A percentile compares a stretch with the other conserved stretches of the same genome.
These are phyloP conservation scores for Odontocolon sp. DNA, from an alignment of 2,888 invertebrate genomes.

Conservation along the genomic window DNA sequence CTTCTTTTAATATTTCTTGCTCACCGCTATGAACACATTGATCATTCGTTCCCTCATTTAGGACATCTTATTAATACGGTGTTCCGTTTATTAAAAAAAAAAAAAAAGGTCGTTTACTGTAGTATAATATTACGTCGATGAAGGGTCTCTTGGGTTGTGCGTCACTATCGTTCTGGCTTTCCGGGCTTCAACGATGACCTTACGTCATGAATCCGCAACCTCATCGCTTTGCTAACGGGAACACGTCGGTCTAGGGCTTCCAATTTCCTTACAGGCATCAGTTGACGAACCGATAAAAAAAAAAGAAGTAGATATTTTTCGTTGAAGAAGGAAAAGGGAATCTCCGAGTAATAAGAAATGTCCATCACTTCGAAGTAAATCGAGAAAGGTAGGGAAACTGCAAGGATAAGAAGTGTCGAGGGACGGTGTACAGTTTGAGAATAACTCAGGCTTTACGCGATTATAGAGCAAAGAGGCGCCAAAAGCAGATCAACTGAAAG, in stretches of 20 bases:
- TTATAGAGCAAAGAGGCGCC: too few species aligned
- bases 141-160: background rate
- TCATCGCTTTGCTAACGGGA: constrained; percentile 38
- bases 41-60: background rate
- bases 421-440: too few species aligned
- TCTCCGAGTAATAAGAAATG: too few species aligned
- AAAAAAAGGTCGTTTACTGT: background rate
- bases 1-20: constrained; percentile 18
- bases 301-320: too few species aligned
- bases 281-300: background rate
- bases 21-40: too few species aligned
- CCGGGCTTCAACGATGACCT: constrained; percentile 43
- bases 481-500: too few species aligned
- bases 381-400: too few species aligned
- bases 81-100: constrained; percentile 13
- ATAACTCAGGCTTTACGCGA: too few species aligned
- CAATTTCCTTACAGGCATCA: constrained; percentile 27
- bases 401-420: too few species aligned
- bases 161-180: constrained; percentile 16
- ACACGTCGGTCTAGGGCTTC: constrained; percentile 42
- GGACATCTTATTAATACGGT: constrained; percentile 31
- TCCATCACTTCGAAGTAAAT: too few species aligned
- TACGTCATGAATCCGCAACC: constrained; percentile 48
- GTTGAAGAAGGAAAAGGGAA: too few species aligned
- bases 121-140: constrained; percentile 21